Evolutionary conservation across 2,888 invertebrate genomes (phyloP), one percentile per base, ranked within the genome.

Genomic region (Tuta absoluta): DNA sequence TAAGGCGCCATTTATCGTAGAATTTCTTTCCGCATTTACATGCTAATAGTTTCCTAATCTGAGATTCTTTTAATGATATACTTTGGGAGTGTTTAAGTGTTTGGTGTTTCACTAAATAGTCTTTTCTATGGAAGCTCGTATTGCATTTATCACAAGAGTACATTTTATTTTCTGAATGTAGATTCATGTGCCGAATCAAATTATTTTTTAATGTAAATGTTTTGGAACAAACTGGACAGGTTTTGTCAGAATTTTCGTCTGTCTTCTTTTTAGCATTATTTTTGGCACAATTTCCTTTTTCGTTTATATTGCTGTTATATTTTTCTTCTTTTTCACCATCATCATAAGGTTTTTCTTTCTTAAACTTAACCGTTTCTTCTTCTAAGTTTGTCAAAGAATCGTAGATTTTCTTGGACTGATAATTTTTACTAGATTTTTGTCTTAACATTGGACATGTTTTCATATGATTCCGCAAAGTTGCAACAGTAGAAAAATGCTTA

Each of bases 1-100:
- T 24, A 1, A 12, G 17, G 14, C n/a, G 12, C 7, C 10, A 33
- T 17, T 23, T 33, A 7, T 56, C 17, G 8, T 56, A n/a, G 17
- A 56, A 56, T 33, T 56, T 56, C 10, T 33, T 56, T 7, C 56
- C 56, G 14, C 56, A 56, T 33, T 33, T 33, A 17, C 56, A 56
- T n/a, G 5, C 5, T 7, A 28, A 2, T 2, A 33, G 14, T n/a
- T 33, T 10, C 10, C 17, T 51, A 2, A n/a, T n/a, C n/a, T n/a
- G 33, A 33, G 33, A 33, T 10, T 33, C 33, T 33, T 4, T 51
- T 21, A 23, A 23, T 51, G 19, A 23, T 33, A 8, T 24, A 21
- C 14, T 17, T 33, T 33, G 7, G 10, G 56, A 24, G 17, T 56
- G 56, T 56, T 12, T 56, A 5, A 17, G 5, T 2, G 28, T 10